Evolutionary conservation across 2,888 invertebrate species (phyloP).

Genomic region (Drosophila emarginata): DNA sequence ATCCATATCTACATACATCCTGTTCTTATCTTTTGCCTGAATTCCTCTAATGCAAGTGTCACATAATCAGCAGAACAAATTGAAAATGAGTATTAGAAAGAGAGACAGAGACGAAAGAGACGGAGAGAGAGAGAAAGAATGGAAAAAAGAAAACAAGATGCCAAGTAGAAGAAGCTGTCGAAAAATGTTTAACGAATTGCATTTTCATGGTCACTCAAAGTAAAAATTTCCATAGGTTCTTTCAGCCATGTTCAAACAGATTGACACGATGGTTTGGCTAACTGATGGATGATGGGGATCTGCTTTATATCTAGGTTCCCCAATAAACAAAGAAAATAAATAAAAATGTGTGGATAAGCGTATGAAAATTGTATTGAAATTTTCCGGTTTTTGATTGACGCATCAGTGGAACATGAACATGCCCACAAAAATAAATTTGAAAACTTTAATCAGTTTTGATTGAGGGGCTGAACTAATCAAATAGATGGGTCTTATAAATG

Average conservation of each 20-base stretch:
- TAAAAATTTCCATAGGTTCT: slow-evolving; percentile 55
- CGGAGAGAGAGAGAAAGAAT: slow-evolving; percentile 17
- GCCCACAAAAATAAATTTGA: slow-evolving; percentile 4
- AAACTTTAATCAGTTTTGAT: slow-evolving; percentile 30
- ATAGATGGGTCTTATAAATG: slow-evolving; percentile 32
- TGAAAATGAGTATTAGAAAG: slow-evolving; percentile 31
- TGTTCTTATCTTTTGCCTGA: slow-evolving; percentile 47
- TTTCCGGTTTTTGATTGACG: slow-evolving; percentile 27
- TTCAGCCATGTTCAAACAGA: slow-evolving; percentile 43
- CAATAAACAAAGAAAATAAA: neutral
- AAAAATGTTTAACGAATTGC: slow-evolving; percentile 69
- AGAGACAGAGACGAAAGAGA: too few relatives aligned
- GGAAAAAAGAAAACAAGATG: neutral
- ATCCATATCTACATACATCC: slow-evolving; percentile 44
- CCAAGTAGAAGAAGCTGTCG: slow-evolving; percentile 12
- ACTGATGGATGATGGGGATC: slow-evolving; percentile 60
- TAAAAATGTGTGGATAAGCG: slow-evolving; percentile 62
- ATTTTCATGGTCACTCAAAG: slow-evolving; percentile 77
- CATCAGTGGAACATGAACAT: slow-evolving; percentile 13
- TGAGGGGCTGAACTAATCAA: slow-evolving; percentile 51
- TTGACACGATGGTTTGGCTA: slow-evolving; percentile 46
- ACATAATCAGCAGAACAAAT: slow-evolving; percentile 70
- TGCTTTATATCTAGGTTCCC: slow-evolving; percentile 15
- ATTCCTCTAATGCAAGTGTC: slow-evolving; percentile 66
- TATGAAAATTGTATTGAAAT: slow-evolving; percentile 61